Percentiles rank a stretch among this genome's conserved stretches.
These are phyloP conservation scores for Hylia prasina DNA, from an alignment of 2,113 vertebrate genomes.

Conservation along the genomic window DNA sequence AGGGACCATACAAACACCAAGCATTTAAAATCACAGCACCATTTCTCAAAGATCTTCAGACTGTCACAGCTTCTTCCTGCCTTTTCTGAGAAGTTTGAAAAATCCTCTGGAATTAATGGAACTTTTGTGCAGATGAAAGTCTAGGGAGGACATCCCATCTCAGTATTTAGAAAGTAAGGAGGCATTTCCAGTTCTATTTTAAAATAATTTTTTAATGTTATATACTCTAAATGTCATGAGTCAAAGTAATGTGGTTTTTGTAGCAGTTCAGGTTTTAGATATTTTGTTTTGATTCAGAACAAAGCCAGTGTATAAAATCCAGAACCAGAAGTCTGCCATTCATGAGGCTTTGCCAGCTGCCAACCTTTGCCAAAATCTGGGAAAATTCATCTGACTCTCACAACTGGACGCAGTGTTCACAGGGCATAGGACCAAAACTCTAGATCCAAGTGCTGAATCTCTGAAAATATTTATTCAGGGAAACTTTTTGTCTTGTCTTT, in stretches of 20 bases:
- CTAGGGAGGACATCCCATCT: neutral
- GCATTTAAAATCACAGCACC: neutral
- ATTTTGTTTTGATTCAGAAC: constrained; percentile 2
- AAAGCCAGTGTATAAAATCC: neutral
- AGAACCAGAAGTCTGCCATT: neutral
- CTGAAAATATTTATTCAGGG: neutral
- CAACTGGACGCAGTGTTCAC: neutral
- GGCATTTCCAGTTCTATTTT: neutral
- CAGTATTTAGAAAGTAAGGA: neutral
- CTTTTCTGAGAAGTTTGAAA: neutral
- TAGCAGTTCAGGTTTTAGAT: neutral
- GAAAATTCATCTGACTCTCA: neutral
- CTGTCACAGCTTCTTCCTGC: neutral
- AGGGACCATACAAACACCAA: neutral
- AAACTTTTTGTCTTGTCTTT: neutral
- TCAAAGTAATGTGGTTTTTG: neutral
- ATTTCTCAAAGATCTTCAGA: neutral
- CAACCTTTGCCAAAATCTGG: neutral
- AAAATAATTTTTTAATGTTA: neutral
- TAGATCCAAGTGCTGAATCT: neutral
- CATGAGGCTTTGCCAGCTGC: neutral
- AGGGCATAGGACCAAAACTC: neutral
- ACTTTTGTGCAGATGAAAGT: neutral
- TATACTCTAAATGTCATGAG: neutral
- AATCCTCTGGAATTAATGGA: neutral